These are phyloP conservation scores for Anagyrus pseudococci DNA, from an alignment of 2,888 invertebrate species.

Conservation along the genomic window DNA sequence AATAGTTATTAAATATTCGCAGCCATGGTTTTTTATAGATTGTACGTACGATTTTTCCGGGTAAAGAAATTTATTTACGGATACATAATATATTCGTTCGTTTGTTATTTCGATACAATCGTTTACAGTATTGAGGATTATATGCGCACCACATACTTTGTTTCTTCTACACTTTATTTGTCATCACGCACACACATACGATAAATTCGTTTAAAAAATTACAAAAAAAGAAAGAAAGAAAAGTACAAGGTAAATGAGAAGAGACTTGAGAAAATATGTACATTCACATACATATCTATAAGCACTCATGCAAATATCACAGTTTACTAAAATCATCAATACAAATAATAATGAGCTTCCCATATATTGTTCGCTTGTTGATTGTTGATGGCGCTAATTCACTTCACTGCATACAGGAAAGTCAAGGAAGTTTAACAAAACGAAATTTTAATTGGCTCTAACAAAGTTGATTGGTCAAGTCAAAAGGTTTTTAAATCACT, in stretches of 20 bases:
- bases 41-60: slow-evolving; percentile 14
- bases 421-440: not conserved
- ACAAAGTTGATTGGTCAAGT: slow-evolving; percentile 11
- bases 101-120: slow-evolving; percentile 3
- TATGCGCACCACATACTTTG: slow-evolving; percentile 9
- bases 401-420: not conserved
- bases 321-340: slow-evolving; percentile 50
- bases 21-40: slow-evolving; percentile 15
- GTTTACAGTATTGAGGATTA: slow-evolving; percentile 2
- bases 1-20: slow-evolving; percentile 7
- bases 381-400: not conserved
- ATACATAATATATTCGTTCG: slow-evolving; percentile 1
- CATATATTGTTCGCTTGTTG: not conserved
- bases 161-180: slow-evolving; percentile 24
- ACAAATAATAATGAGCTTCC: slow-evolving; percentile 26
- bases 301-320: slow-evolving; percentile 55
- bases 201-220: slow-evolving; percentile 22
- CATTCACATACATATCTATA: slow-evolving; percentile 46
- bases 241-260: slow-evolving; percentile 30
- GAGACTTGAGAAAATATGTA: slow-evolving; percentile 43
- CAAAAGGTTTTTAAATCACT: not conserved
- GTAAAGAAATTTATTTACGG: slow-evolving; percentile 7
- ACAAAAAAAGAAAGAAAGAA: slow-evolving; percentile 13
- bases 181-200: slow-evolving; percentile 39
- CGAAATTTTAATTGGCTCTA: slow-evolving; percentile 4